A percentile compares a stretch with the other conserved stretches of the same genome.
These are phyloP conservation scores for Tridacna crocea DNA, from an alignment of 2,888 invertebrate genomes.

Conservation along the genomic window DNA sequence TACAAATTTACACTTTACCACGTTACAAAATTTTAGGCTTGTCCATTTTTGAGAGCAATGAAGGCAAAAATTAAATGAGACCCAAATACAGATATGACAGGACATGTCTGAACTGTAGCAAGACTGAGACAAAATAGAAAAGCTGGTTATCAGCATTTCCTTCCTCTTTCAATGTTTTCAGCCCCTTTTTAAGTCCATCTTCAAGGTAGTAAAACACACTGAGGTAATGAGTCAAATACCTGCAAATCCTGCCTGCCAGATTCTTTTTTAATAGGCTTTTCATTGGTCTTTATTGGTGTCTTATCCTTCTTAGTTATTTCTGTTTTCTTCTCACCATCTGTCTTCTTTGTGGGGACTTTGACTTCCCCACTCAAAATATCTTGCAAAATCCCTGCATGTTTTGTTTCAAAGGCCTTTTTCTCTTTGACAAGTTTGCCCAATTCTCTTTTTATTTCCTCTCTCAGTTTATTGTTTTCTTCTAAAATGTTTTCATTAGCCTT, in stretches of 20 bases:
- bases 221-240: not conserved
- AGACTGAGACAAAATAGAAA: not conserved
- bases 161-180: not conserved
- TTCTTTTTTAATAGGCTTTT: not conserved
- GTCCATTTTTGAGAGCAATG: no score
- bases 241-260: not conserved
- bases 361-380: constrained; percentile 47
- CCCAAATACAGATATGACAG: no score
- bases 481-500: constrained; percentile 79
- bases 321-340: constrained; percentile 15
- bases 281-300: not conserved
- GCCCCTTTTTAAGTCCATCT: no score
- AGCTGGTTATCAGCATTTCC: not conserved
- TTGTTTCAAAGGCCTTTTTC: constrained; percentile 41
- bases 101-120: not conserved
- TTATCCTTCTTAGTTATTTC: not conserved
- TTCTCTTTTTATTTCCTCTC: constrained; percentile 78
- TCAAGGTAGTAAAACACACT: no score
- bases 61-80: no score
- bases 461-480: constrained; percentile 77
- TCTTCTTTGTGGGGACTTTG: constrained; percentile 36
- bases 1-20: no score
- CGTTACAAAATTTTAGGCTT: no score
- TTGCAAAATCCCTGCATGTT: constrained; percentile 39
- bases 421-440: constrained; percentile 68